Evolutionary conservation across 2,113 vertebrate genomes (phyloP).

Genomic region (Upupa epops): DNA sequence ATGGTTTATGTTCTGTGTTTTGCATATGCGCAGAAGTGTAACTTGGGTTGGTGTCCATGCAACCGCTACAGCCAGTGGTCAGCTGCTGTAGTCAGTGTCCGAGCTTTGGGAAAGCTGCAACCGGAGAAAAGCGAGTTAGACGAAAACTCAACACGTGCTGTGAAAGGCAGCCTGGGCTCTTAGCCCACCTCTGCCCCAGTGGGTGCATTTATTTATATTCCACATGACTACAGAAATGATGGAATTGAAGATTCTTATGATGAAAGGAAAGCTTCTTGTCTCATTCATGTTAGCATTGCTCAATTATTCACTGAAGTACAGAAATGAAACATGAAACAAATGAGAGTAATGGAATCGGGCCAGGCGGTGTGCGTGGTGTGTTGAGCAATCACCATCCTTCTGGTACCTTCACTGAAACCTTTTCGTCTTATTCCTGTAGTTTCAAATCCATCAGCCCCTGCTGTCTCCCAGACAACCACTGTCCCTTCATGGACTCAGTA

Average conservation of each 20-base stretch:
- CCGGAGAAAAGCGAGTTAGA: neutral
- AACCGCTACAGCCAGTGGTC: neutral
- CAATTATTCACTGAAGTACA: slow-evolving; percentile 32
- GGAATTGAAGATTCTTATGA: slow-evolving; percentile 38
- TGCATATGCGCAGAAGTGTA: neutral
- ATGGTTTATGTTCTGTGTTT: neutral
- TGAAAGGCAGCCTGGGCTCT: slow-evolving; percentile 34
- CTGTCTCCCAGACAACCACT: neutral
- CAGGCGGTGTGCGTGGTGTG: slow-evolving; percentile 17
- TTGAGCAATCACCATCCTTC: slow-evolving; percentile 27
- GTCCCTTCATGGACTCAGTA: neutral
- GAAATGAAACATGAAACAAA: slow-evolving; percentile 43
- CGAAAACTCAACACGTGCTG: neutral
- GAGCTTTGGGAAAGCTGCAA: neutral
- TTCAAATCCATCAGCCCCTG: slow-evolving; percentile 3
- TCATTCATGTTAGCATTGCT: slow-evolving; percentile 28
- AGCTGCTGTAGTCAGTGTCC: too few species aligned
- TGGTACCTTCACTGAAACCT: slow-evolving; percentile 36
- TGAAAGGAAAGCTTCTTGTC: slow-evolving; percentile 45
- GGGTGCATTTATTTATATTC: slow-evolving; percentile 30
- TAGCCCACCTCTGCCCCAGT: slow-evolving; percentile 16
- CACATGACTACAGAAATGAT: slow-evolving; percentile 32
- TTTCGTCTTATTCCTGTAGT: slow-evolving; percentile 6
- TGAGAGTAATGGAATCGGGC: neutral
- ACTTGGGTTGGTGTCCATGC: neutral